Evolutionary conservation across 2,113 vertebrate species (phyloP), one percentile per base, ranked within the genome.

Genomic region (Ameiurus melas): DNA sequence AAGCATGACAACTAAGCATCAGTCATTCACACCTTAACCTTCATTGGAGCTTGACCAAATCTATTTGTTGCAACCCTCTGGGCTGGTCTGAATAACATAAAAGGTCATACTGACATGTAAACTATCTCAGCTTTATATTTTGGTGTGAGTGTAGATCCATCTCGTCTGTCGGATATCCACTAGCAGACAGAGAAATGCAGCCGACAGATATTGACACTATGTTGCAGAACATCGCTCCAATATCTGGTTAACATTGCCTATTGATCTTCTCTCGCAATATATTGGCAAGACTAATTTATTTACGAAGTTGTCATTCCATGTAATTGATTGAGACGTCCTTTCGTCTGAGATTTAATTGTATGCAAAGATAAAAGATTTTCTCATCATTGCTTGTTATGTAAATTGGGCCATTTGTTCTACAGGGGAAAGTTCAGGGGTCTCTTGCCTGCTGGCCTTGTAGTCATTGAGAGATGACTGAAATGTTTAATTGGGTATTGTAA

Each of bases 311-410:
- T 98, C 97, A 97, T 97, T 98, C 96, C 94, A 95, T 95, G 93
- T 94, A 95, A 99, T 99, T 96, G 97, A 99, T 97, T 97, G 94
- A 96, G 95, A 96, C 92, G 96, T 98, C 97, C 95, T 96, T 87
- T 96, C 93, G 95, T 95, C 96, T 96, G 95, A 94, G 96, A 96
- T 97, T 98, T 99, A 98, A 99, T 99, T 97, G 97, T 97, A 96
- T 96, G 95, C 96, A 95, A 96, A 97, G 97, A 97, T 97, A 97
- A 98, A 98, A 98, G 97, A 98, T 99, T 97, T 97, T 96, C 96
- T 97, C 97, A 97, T 98, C 97, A 97, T 97, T 98, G 97, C 96
- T 95, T 96, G 97, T 98, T 97, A 98, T 97, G 96, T 98, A 97
- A 83, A 98, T 97, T 97, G 97, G 96, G 96, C 95, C 93, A 95